Percentiles rank a stretch among this genome's conserved stretches.
Conservation (phyloP, 2,797 vertebrate species). For the Darevskia mixta region DNA sequence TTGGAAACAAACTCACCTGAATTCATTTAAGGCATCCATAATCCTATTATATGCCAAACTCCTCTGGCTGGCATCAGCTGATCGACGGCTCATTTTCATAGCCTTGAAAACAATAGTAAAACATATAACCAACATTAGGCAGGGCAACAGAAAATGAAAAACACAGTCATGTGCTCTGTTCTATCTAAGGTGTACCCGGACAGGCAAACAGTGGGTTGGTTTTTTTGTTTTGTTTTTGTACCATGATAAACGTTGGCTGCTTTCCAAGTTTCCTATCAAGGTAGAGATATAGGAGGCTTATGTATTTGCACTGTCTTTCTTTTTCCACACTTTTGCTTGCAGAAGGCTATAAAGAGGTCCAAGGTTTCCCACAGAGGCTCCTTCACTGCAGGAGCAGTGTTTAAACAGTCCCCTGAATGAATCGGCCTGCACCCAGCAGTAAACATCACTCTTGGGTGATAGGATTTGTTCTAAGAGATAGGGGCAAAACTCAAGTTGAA, state of each 20-base stretch:
- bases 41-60: slow-evolving; percentile 95
- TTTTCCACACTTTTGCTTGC: slow-evolving; percentile 43
- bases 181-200: slow-evolving; percentile 58
- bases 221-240: slow-evolving; percentile 11
- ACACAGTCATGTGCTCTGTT: slow-evolving; percentile 66
- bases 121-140: slow-evolving; percentile 66
- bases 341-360: slow-evolving; percentile 47
- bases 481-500: background rate
- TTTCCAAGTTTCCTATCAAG: slow-evolving; percentile 51
- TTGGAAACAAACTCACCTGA: slow-evolving; percentile 84
- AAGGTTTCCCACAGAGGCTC: slow-evolving; percentile 53
- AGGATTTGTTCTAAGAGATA: background rate
- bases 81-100: slow-evolving; percentile 97
- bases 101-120: slow-evolving; percentile 86
- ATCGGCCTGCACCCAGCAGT: background rate
- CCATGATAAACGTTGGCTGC: slow-evolving; percentile 42
- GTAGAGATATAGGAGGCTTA: slow-evolving; percentile 46
- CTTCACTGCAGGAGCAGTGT: slow-evolving; percentile 19
- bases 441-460: background rate
- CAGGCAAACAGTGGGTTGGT: slow-evolving; percentile 48
- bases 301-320: slow-evolving; percentile 47
- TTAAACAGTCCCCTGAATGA: slow-evolving; percentile 42
- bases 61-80: slow-evolving; percentile 93
- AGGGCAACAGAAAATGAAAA: slow-evolving; percentile 62
- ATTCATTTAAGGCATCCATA: slow-evolving; percentile 96